Evolutionary conservation across 2,113 vertebrate genomes (phyloP), one percentile per base, ranked within the genome.

Genomic region (Hippopotamus amphibius): DNA sequence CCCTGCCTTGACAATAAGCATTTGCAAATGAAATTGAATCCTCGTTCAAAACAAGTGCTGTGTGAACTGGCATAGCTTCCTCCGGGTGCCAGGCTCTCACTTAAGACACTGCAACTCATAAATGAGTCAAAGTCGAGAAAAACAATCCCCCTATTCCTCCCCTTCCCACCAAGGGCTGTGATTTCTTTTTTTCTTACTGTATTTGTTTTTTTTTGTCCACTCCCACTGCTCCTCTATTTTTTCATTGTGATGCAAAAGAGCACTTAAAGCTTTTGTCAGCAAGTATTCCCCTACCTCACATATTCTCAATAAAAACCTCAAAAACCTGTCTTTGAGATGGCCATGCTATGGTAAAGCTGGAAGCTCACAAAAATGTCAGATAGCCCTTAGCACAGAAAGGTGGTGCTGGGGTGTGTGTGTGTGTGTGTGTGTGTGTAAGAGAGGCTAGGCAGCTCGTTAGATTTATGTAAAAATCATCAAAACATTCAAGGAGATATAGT

Each of bases 401-500:
- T 92, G 92, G 74, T 80, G 48, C 66, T 63, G 33, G 66, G 22
- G 57, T 65, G 50, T 46, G 80, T 71, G 61, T 83, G 81, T 53
- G 76, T 71, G 71, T 59, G 46, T 69, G 46, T 50, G n/a, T 71
- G 83, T 85, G 61, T 63, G 53, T 37, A 37, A 57, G 74, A 81
- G 41, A 81, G 95, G 53, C 0, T 59, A 87, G 81, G 85, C 88
- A 98, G 96, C 66, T 89, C 24, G 48, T 1, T 2, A 90, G 71
- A 89, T 97, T 94, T 88, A 81, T 61, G 76, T 94, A 97, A 93
- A 98, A 98, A 98, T 98, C 41, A 87, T 81, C 95, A 96, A 97
- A 98, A 96, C 1, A 96, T 63, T 80, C 96, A 90, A 85, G 80
- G 0, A 93, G 43, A 72, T 88, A 66, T 5, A 85, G 46, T 46